Evolutionary conservation across 2,113 vertebrate species (phyloP), one percentile per base, ranked within the genome.

Genomic region (Chaetura pelagica): DNA sequence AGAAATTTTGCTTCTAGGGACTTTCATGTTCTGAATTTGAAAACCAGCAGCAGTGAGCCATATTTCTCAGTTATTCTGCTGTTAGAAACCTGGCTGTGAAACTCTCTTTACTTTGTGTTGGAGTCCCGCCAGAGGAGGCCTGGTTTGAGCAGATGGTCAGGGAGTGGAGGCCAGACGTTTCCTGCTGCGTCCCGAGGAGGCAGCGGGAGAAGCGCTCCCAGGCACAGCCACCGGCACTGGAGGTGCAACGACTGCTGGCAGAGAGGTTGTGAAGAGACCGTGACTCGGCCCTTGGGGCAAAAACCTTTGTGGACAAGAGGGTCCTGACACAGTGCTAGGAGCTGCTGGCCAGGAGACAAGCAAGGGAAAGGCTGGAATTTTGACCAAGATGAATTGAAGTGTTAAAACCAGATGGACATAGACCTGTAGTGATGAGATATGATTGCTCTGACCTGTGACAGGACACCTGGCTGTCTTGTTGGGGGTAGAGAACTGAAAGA

Each of bases 41-140:
- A 94, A 95, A 73, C 75, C 32, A 80, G 75, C 62, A 96, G 84
- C 78, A 76, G 81, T 17, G 54, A 97, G 90, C 48, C 88, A 46
- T 79, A 84, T 94, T 97, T 93, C 88, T 93, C 91, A 59, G 92
- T 90, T 96, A 94, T 95, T 93, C 93, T 92, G 93, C 85, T 94
- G 83, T 92, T 84, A 61, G 80, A 95, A 94, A 97, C 92, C 88
- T 96, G 96, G 73, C 96, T 93, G 96, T 92, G 92, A 95, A 97
- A 93, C 79, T 86, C 61, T 95, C 23, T 96, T 94, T 94, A 94
- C 79, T 93, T 90, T 79, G 64, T 11, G 57, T 46, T 96, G 96
- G 93, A 61, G 27, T 84, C 32, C 58, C 0, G 93, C 94, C 93
- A 96, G 80, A 66, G 86, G 49, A 92, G 90, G 93, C 93, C 92